These are phyloP conservation scores for Ptilonorhynchus violaceus DNA, from an alignment of 2,113 vertebrate species.

Conservation along the genomic window DNA sequence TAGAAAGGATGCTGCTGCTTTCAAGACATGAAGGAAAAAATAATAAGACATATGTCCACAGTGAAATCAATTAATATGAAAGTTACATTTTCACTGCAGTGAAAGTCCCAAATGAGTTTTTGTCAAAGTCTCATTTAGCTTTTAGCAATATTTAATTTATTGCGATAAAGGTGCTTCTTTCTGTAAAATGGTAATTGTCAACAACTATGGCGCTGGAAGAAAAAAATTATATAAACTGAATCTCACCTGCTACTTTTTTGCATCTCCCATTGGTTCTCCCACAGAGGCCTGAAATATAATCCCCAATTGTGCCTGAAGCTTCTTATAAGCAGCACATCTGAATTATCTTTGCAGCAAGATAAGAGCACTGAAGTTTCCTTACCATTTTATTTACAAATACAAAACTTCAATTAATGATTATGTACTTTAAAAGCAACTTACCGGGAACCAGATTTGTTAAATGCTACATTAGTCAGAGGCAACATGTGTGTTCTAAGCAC, in stretches of 20 bases:
- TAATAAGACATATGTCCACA: neutral
- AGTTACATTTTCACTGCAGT: neutral
- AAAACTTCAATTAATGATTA: neutral
- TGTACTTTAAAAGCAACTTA: slow-evolving; percentile 65
- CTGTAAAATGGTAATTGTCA: neutral
- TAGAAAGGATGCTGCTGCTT: neutral
- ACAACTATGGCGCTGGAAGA: neutral
- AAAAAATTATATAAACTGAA: neutral
- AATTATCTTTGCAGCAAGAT: neutral
- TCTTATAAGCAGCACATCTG: neutral
- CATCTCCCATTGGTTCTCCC: neutral
- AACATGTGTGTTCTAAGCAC: slow-evolving; percentile 88
- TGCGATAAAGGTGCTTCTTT: neutral
- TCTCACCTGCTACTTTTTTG: neutral
- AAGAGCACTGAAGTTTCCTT: neutral
- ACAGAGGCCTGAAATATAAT: neutral
- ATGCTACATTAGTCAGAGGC: slow-evolving; percentile 93
- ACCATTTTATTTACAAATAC: neutral
- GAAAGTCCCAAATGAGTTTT: neutral
- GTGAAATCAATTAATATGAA: neutral
- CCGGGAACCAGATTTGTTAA: slow-evolving; percentile 95
- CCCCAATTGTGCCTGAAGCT: neutral
- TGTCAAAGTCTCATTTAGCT: neutral
- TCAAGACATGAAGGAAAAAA: neutral
- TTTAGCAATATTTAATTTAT: neutral